Evolutionary conservation across 2,113 vertebrate genomes (phyloP), one percentile per base, ranked within the genome.

Genomic region (Heliornis fulica): DNA sequence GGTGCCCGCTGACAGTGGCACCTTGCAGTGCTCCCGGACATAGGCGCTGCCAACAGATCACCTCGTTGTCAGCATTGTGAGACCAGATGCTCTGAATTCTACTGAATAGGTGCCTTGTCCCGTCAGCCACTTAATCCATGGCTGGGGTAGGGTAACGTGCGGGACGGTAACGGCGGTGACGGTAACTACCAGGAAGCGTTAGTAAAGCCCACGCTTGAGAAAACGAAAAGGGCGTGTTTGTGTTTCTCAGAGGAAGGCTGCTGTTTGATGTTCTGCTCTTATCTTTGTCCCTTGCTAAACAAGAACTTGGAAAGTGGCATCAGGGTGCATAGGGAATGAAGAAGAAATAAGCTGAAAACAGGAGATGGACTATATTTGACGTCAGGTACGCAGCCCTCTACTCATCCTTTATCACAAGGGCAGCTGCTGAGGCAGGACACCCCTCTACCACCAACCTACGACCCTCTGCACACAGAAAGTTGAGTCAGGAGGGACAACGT

Each of bases 231-330:
- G 48, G 40, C 29, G 53, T 94, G 91, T 96, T 92, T 93, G 79
- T 26, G 32, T 88, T 94, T 95, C 86, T 92, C 57, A 66, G 79
- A 51, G 64, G 56, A 70, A 45, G 87, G 22, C 31, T 51, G 43
- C 93, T 90, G 45, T 86, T 96, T 95, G 83, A 61, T 93, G 53
- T 94, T 51, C 89, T 90, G 65, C 90, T 71, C 57, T 88, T 60
- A 90, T 65, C 89, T 90, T 48, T 45, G 64, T 56, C 5, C 1
- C 23, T 34, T 26, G 18, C 50, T 64, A 21, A 75, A 48, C 11
- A 21, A 26, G 54, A 50, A 29, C 43, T 85, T 53, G 34, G 11
- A 13, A 68, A 23, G 2, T 4, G 50, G 45, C 59, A 76, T 32
- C 11, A 54, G 11, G 5, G 26, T 23, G 29, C 57, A 36, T 0